These are phyloP conservation scores for Limonius californicus DNA, from an alignment of 1,140 invertebrate genomes.

Conservation along the genomic window DNA sequence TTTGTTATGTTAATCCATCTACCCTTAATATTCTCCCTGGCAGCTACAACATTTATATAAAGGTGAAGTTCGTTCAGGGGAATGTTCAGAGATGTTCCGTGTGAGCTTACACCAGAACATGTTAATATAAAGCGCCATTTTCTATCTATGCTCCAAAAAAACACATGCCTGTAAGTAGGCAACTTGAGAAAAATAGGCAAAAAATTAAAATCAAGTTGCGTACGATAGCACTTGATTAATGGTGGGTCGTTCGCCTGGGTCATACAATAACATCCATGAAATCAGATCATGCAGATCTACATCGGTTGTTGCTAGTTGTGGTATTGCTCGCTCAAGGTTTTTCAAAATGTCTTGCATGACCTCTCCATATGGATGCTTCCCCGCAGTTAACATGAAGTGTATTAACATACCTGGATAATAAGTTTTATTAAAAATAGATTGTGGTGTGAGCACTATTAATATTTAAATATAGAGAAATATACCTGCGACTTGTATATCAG, in stretches of 20 bases:
- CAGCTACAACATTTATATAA: constrained; percentile 29
- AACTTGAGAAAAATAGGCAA: constrained; percentile 15
- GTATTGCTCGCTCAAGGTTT: constrained; percentile 35
- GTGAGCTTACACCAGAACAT: constrained; percentile 36
- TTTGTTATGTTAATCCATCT: constrained; percentile 35
- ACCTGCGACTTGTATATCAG: constrained; percentile 44
- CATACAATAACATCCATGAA: constrained; percentile 43
- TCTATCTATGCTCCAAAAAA: constrained; percentile 42
- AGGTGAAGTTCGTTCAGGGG: constrained; percentile 29
- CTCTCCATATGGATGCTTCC: constrained; percentile 44
- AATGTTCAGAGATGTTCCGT: constrained; percentile 23
- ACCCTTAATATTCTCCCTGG: constrained; percentile 34
- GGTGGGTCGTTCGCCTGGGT: constrained; percentile 39
- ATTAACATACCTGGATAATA: constrained; percentile 40
- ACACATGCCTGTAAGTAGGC: constrained; percentile 40
- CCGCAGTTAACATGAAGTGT: constrained; percentile 43
- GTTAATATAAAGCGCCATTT: constrained; percentile 45
- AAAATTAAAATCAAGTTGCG: too few relatives aligned
- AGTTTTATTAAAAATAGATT: too few relatives aligned
- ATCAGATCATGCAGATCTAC: constrained; percentile 41
- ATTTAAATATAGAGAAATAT: too few relatives aligned
- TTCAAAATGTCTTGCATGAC: constrained; percentile 40
- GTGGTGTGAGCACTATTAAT: not conserved
- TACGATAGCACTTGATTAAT: constrained; percentile 43
- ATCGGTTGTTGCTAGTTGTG: constrained; percentile 23